Base-by-base conservation (phyloP, 2,888 invertebrate genomes). In the Pollenia angustigena region DNA sequence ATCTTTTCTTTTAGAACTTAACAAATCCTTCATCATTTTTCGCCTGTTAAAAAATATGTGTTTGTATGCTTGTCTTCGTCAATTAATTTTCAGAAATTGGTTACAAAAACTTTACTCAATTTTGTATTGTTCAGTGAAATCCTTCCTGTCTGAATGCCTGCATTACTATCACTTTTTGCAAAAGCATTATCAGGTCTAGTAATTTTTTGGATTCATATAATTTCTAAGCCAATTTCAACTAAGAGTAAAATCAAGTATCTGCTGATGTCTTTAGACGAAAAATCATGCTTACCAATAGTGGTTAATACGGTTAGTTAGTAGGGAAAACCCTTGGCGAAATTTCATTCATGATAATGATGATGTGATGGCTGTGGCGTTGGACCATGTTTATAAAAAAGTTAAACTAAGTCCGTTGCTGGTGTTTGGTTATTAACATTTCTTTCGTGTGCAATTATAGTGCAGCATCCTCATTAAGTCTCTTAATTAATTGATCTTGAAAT, bases 291-390 rank as follows among this genome's bases (percentile, higher is more conserved):
- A 97, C 97, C 97, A 92, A 97, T 97, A 85, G 97, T 98, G 71
- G 98, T 98, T 90, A 99, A 95, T 88, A 99, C 98, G 50, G 98
- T 98, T 89, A 99, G 95, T 32, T 98, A 98, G 94, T 98, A 99
- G 90, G 99, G 96, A 94, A 99, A 98, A 78, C 98, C 97, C 91
- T 96, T 96, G 79, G 97, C 97, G 93, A 97, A 96, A 93, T 96
- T 97, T 97, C 97, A 97, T 93, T 97, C 97, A 79, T 91, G 90
- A 44, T 90, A 89, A 79, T 89, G 75, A 87, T 89, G 84, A 88
- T 91, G 89, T 58, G 89, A 68, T 89, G 90, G 89, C 92, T 96
- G 95, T 90, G 96, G 96, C 89, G 94, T 91, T 42, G 88, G 85
- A 69, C 89, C 88, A 86, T 91, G 91, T 88, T 90, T 90, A 89